These are phyloP conservation scores for Apteryx mantelli DNA, from an alignment of 2,113 vertebrate species.

Conservation along the genomic window DNA sequence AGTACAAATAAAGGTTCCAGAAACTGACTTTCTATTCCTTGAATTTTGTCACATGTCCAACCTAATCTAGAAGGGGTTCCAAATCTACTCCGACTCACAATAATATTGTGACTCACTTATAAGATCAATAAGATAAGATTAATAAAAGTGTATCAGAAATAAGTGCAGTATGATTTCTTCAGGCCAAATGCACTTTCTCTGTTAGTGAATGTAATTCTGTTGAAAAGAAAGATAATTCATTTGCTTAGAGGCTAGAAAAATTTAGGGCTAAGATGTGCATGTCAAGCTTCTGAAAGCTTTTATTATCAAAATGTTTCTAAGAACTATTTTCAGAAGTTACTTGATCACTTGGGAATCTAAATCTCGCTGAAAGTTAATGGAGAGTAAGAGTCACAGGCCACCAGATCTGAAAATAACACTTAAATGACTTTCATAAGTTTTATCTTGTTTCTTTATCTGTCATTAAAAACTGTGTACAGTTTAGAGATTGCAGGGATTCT, in stretches of 20 bases:
- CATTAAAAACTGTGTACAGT: not conserved
- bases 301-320: not conserved
- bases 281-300: not conserved
- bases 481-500: not conserved
- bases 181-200: not conserved
- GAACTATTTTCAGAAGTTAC: not conserved
- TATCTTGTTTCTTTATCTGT: not conserved
- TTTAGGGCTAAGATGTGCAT: not conserved
- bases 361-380: not conserved
- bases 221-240: not conserved
- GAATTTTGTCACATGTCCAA: not conserved
- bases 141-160: not conserved
- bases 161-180: not conserved
- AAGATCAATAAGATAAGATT: not conserved
- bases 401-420: not conserved
- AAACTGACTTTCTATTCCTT: not conserved
- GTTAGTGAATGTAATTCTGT: not conserved
- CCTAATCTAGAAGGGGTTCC: not conserved
- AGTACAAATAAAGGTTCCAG: not conserved
- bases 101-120: not conserved
- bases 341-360: not conserved
- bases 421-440: not conserved
- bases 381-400: not conserved
- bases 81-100: not conserved
- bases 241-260: not conserved